phyloP scores from a whole-genome alignment of 2,797 vertebrate species.

The Pseudopleuronectes americanus region DNA sequence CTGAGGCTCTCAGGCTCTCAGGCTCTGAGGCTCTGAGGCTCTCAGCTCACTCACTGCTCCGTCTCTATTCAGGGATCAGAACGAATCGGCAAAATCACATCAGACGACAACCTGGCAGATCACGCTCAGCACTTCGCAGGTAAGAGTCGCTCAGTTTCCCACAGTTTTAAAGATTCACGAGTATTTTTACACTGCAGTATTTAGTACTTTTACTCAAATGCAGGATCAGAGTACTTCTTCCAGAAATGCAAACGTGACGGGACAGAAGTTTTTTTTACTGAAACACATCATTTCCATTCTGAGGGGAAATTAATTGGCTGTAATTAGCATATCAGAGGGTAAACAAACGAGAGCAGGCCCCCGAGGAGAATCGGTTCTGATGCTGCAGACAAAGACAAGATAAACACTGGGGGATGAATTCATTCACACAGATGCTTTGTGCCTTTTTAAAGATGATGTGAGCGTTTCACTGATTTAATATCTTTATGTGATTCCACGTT shows the following conservation, averaged over 20 bases:
- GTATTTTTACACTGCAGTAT: not conserved
- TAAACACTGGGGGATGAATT: not conserved
- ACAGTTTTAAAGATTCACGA: no score
- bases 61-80: slow-evolving; percentile 78
- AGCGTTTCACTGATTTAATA: accelerated
- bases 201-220: not conserved
- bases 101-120: slow-evolving; percentile 89
- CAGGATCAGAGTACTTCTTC: not conserved
- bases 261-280: not conserved
- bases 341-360: slow-evolving; percentile 1
- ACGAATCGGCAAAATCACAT: slow-evolving; percentile 83
- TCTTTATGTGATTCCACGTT: not conserved
- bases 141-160: slow-evolving; percentile 53
- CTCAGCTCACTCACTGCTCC: not conserved
- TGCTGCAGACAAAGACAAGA: not conserved
- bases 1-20: no score
- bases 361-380: not conserved
- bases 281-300: slow-evolving; percentile 18
- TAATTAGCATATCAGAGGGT: slow-evolving; percentile 7
- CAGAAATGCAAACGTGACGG: not conserved
- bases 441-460: not conserved
- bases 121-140: slow-evolving; percentile 91
- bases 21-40: no score
- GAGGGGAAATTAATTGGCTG: slow-evolving; percentile 1
- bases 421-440: not conserved